These are phyloP conservation scores for Romanogobio albipinnatus DNA, from an alignment of 2,113 vertebrate genomes.

Conservation along the genomic window DNA sequence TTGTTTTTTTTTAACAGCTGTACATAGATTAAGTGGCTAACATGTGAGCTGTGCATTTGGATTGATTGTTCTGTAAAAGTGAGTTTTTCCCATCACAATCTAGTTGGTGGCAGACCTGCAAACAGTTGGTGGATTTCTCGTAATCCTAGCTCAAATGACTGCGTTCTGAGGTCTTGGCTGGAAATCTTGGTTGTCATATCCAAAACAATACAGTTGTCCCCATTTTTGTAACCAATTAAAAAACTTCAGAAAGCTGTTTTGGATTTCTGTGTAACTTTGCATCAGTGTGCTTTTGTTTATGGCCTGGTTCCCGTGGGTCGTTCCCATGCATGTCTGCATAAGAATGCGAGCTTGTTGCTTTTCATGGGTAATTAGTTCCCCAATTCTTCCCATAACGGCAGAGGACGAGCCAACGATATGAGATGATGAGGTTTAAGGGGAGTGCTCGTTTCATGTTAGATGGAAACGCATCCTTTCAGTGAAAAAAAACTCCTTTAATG, in stretches of 20 bases:
- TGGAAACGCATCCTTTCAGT: background rate
- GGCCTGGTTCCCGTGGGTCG: conserved; percentile 4
- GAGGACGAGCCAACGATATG: background rate
- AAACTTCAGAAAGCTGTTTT: conserved; percentile 5
- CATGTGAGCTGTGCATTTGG: background rate
- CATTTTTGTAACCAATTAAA: background rate
- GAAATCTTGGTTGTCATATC: background rate
- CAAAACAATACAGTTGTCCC: conserved; percentile 10
- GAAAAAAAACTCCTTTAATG: background rate
- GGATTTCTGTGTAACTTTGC: conserved; percentile 23
- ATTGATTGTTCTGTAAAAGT: background rate
- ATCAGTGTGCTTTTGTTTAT: conserved; percentile 13
- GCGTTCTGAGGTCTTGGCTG: background rate
- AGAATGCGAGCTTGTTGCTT: conserved; percentile 15
- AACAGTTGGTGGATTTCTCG: conserved; percentile 28
- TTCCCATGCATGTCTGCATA: conserved; percentile 24
- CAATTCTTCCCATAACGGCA: background rate
- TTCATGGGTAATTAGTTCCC: conserved; percentile 1
- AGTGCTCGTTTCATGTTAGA: background rate
- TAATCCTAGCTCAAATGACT: background rate
- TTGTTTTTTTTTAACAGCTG: conserved; percentile 4
- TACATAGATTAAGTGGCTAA: background rate
- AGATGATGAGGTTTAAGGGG: background rate
- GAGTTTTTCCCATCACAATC: background rate
- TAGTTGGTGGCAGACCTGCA: conserved; percentile 12